Evolutionary conservation across 2,888 invertebrate genomes (phyloP), one percentile per base, ranked within the genome.

Genomic region (Hololepta plana): DNA sequence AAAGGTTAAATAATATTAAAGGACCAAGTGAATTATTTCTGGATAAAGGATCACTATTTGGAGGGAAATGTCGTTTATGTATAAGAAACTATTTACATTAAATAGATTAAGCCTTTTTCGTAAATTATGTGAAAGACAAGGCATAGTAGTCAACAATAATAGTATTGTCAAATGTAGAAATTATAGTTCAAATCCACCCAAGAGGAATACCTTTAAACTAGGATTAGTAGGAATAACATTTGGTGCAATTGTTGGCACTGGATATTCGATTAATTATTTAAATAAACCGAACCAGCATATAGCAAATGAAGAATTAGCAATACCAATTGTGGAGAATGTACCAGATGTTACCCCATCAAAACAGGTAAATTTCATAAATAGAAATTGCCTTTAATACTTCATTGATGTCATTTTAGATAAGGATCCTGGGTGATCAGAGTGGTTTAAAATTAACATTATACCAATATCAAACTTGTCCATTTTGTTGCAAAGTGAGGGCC

Each of bases 401-500:
- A 20, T n/a, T 10, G 19, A 3, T 32, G 35, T 35, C 37, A 28
- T 62, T 62, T 30, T 44, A 81, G 71, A 57, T 79, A 27, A 39
- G 63, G 7, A 72, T 66, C 45, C 63, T 72, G 1, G 55, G 61
- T 3, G 81, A 84, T 45, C 55, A 47, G 2, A 62, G 62, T 22
- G 72, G 74, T 13, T 55, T 90, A 30, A 74, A 87, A 39, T 55
- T 98, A 23, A 76, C 84, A 1, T 59, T 98, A 10, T 98, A 84
- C 48, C 98, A 98, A 60, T 98, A 91, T 49, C 82, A 91, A 44
- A 91, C 91, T 0, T 98, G 96, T 46, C 96, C 96, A 1, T 96
- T 95, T 53, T 95, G 95, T 55, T 93, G 91, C 48, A 96, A 95
- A 62, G 79, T 79, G 10, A 64, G 93, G 31, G 77, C 87, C 1